Evolutionary conservation across 2,113 vertebrate genomes (phyloP), one percentile per base, ranked within the genome.

Genomic region (Rana temporaria): DNA sequence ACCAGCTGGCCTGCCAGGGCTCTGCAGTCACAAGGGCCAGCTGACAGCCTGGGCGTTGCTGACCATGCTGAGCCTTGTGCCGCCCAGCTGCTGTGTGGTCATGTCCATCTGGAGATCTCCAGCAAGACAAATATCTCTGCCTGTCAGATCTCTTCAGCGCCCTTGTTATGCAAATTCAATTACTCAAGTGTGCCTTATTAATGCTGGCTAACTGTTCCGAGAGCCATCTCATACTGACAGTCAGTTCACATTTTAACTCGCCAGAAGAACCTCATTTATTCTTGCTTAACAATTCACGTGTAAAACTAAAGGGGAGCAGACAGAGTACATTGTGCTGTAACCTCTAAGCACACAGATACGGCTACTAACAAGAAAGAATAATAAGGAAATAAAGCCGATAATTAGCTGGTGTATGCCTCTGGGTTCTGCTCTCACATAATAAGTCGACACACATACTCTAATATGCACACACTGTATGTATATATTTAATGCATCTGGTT

Each of bases 91-190:
- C 95, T 95, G 91, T 87, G 72, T 91, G 92, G 92, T 92, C 94
- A 93, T 77, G 77, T 94, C 94, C 94, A 95, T 95, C 94, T 95
- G 94, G 94, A 95, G 94, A 90, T 92, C 92, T 91, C 90, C 66
- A 90, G 94, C 92, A 91, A 93, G 94, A 92, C 91, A 95, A 95
- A 95, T 95, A 92, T 94, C 94, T 88, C 82, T 82, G 93, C 93
- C 94, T 95, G 94, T 95, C 94, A 94, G 90, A 91, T 82, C 92
- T 88, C 88, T 88, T 91, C 91, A 88, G 88, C 85, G 62, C 90
- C 90, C 96, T 98, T 98, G 96, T 99, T 97, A 99, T 98, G 97
- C 95, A 96, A 99, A 99, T 99, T 94, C 90, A 94, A 93, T 94
- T 95, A 95, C 93, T 95, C 92, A 93, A 95, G 93, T 93, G 93